A percentile compares a stretch with the other conserved stretches of the same genome.
phyloP scores from a whole-genome alignment of 2,888 invertebrate genomes.

The Operophtera brumata region DNA sequence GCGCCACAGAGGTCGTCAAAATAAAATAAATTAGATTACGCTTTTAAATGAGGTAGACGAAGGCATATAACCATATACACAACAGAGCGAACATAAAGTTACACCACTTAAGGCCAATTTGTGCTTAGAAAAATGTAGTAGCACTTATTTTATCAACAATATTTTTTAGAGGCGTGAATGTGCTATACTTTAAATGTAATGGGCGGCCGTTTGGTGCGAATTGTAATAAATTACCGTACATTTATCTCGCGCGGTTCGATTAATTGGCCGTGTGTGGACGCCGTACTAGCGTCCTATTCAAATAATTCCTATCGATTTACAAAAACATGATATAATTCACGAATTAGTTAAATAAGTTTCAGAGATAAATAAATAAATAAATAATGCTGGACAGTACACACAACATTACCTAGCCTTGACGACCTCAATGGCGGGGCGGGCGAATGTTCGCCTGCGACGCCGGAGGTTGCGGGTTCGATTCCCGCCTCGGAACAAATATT shows the following conservation, averaged over 20 bases:
- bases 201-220: conserved; percentile 58
- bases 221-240: conserved; percentile 70
- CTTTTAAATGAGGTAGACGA: conserved; percentile 10
- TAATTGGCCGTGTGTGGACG: conserved; percentile 62
- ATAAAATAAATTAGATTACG: conserved; percentile 30
- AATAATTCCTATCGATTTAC: conserved; percentile 27
- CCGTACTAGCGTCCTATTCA: conserved; percentile 30
- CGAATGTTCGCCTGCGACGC: too few relatives aligned
- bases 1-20: too few relatives aligned
- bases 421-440: too few relatives aligned
- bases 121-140: conserved; percentile 18
- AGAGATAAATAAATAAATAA: too few relatives aligned
- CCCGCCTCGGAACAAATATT: too few relatives aligned
- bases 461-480: too few relatives aligned
- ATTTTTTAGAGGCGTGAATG: conserved; percentile 55
- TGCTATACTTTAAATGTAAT: conserved; percentile 71
- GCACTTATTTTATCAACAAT: conserved; percentile 39
- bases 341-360: neutral
- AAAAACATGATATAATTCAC: neutral
- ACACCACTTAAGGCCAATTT: conserved; percentile 9
- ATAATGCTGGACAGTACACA: too few relatives aligned
- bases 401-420: too few relatives aligned
- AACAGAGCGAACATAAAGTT: neutral
- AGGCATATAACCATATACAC: neutral
- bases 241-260: conserved; percentile 65